phyloP scores from a whole-genome alignment of 2,113 vertebrate genomes.

The Corythaixoides concolor region DNA sequence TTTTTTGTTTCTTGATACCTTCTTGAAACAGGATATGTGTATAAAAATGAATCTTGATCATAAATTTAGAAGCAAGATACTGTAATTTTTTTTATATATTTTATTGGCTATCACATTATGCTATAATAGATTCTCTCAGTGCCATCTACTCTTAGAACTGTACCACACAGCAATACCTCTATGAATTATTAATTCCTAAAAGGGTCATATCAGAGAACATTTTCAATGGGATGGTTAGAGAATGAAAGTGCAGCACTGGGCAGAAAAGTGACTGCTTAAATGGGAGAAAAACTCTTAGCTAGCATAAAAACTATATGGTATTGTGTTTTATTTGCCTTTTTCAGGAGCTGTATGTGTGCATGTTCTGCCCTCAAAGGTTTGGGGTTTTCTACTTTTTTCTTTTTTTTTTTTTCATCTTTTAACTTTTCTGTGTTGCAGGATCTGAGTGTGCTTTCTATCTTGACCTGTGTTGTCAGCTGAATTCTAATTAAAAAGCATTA shows the following conservation, averaged over 20 bases:
- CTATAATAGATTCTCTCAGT: conserved; percentile 21
- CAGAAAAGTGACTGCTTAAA: conserved; percentile 12
- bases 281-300: not conserved
- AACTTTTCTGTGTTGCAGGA: not conserved
- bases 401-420: not conserved
- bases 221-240: not conserved
- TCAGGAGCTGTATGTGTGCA: not conserved
- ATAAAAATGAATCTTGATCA: not conserved
- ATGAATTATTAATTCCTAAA: conserved; percentile 58
- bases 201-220: not conserved
- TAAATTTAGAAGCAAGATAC: not conserved
- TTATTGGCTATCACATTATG: not conserved
- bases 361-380: not conserved
- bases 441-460: not conserved
- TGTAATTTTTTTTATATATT: not conserved
- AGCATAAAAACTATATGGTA: not conserved
- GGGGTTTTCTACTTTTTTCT: not conserved
- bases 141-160: conserved; percentile 22
- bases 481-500: not conserved
- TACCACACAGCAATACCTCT: not conserved
- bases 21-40: not conserved
- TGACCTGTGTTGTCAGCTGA: not conserved
- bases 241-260: not conserved
- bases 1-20: not conserved
- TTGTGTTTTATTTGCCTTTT: not conserved